These are phyloP conservation scores for Dorcus parallelipipedus DNA, from an alignment of 2,888 invertebrate species.

Conservation along the genomic window DNA sequence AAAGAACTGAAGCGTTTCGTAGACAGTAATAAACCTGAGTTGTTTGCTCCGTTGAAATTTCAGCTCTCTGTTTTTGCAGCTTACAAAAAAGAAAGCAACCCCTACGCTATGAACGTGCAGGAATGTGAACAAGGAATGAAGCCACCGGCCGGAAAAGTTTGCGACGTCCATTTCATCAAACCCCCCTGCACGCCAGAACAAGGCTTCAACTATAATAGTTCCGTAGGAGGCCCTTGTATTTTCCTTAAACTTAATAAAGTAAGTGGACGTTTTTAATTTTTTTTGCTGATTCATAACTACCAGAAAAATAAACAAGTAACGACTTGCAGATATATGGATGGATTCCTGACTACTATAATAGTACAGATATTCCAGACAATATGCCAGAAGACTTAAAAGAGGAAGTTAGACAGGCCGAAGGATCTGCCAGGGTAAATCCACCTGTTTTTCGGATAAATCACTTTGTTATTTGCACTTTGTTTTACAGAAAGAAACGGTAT, in stretches of 20 bases:
- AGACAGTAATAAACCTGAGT: conserved; percentile 58
- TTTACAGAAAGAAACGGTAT: conserved; percentile 66
- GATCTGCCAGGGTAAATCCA: conserved; percentile 7
- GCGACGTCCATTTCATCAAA: conserved; percentile 68
- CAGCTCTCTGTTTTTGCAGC: conserved; percentile 15
- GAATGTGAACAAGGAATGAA: conserved; percentile 60
- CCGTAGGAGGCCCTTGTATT: conserved; percentile 84
- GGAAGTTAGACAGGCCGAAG: conserved; percentile 5
- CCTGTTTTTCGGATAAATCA: not conserved
- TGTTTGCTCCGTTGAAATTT: not conserved
- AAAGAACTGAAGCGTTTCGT: conserved; percentile 73
- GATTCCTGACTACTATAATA: conserved; percentile 76
- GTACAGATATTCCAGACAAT: conserved; percentile 64
- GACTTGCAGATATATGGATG: conserved; percentile 80
- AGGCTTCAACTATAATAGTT: conserved; percentile 78
- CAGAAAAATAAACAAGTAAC: not conserved
- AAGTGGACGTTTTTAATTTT: conserved; percentile 23
- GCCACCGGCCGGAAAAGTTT: conserved; percentile 65
- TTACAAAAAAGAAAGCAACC: conserved; percentile 50
- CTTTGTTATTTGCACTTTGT: not conserved
- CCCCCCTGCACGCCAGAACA: conserved; percentile 72
- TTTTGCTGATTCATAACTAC: not conserved
- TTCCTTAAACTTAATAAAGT: conserved; percentile 97
- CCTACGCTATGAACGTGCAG: conserved; percentile 45
- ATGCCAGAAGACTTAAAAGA: conserved; percentile 76